Conservation (phyloP, 2,888 invertebrate species). For the Tetrapedia diversipes region DNA sequence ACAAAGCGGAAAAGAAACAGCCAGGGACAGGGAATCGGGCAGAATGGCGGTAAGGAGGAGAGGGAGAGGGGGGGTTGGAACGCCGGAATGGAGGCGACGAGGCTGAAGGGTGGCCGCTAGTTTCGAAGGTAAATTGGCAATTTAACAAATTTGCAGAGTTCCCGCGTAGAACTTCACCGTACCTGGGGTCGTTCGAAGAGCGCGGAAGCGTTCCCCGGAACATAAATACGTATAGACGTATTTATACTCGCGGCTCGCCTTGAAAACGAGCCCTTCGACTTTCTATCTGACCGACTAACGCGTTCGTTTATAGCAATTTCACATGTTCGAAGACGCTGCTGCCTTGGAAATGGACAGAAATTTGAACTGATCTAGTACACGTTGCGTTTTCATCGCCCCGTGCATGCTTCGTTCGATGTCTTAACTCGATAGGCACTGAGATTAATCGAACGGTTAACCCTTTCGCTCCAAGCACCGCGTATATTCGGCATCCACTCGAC, state of each 20-base stretch:
- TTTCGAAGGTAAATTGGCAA: conserved; percentile 82
- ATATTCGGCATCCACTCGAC: too few relatives aligned
- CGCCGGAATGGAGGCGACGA: conserved; percentile 49
- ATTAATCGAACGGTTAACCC: too few relatives aligned
- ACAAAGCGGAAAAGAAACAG: conserved; percentile 68
- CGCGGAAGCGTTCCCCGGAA: conserved; percentile 41
- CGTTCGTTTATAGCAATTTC: background rate
- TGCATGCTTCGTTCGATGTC: too few relatives aligned
- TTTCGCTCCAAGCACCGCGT: too few relatives aligned
- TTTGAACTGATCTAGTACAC: too few relatives aligned
- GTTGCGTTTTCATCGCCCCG: too few relatives aligned
- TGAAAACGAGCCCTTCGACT: background rate
- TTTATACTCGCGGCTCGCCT: background rate
- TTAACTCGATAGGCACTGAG: too few relatives aligned
- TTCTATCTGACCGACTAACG: background rate
- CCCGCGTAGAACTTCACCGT: conserved; percentile 74
- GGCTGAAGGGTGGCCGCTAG: conserved; percentile 72
- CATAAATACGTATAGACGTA: conserved; percentile 49
- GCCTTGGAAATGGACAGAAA: too few relatives aligned
- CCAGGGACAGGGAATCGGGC: conserved; percentile 44
- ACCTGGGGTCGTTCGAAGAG: conserved; percentile 49
- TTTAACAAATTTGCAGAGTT: conserved; percentile 82
- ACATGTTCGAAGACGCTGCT: background rate
- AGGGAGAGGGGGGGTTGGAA: conserved; percentile 18
- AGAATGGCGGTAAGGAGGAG: conserved; percentile 13